Percentiles rank a stretch among this genome's conserved stretches.
Conservation (phyloP, 2,888 invertebrate genomes). For the Galeruca laticollis region DNA sequence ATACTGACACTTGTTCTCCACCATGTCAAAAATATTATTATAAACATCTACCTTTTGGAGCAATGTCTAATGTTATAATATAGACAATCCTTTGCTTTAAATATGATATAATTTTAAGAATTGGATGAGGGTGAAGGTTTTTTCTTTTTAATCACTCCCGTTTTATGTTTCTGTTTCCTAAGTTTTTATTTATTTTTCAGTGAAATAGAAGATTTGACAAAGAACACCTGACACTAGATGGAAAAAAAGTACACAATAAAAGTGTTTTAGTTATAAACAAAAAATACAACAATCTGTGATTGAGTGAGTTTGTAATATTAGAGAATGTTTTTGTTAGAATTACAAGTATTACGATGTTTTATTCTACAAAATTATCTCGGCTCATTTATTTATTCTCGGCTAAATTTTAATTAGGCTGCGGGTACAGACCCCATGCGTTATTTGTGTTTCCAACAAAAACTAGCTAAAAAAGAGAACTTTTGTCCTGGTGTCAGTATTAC, state of each 20-base stretch:
- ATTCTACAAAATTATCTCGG: slow-evolving; percentile 17
- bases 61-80: too few species aligned
- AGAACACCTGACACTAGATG: slow-evolving; percentile 37
- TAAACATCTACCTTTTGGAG: too few species aligned
- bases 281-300: slow-evolving; percentile 40
- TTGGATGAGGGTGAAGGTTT: background rate
- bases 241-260: slow-evolving; percentile 23
- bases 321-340: slow-evolving; percentile 27
- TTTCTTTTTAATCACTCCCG: background rate
- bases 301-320: slow-evolving; percentile 32
- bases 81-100: background rate
- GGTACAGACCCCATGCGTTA: background rate
- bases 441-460: slow-evolving; percentile 27
- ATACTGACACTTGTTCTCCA: too few species aligned
- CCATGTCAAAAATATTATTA: too few species aligned
- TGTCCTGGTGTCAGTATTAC: slow-evolving; percentile 30
- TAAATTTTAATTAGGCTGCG: slow-evolving; percentile 11
- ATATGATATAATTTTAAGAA: background rate
- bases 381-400: background rate
- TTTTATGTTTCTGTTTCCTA: background rate
- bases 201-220: slow-evolving; percentile 37
- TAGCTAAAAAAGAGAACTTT: slow-evolving; percentile 10
- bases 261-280: slow-evolving; percentile 21
- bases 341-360: slow-evolving; percentile 20
- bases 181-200: slow-evolving; percentile 26